Percentiles rank a stretch among this genome's conserved stretches.
These are phyloP conservation scores for Xestoiulus laeticollis DNA, from an alignment of 2,888 invertebrate species.

Conservation along the genomic window DNA sequence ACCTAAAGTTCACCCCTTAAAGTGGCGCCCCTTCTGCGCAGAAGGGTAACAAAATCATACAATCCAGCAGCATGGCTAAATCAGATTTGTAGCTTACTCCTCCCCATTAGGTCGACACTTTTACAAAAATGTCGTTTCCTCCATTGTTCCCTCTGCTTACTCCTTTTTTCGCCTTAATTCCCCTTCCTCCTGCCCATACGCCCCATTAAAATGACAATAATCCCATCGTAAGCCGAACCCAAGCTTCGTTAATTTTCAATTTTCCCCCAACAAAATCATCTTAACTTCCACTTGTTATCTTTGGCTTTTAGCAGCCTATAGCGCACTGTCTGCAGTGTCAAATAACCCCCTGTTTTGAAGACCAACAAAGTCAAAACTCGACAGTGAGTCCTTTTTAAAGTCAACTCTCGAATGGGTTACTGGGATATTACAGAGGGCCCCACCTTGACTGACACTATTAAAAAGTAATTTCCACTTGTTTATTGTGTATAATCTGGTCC, in stretches of 20 bases:
- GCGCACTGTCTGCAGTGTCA: slow-evolving; percentile 3
- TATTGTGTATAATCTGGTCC: no score
- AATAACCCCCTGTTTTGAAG: slow-evolving; percentile 17
- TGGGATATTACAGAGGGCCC: no score
- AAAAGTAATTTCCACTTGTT: no score
- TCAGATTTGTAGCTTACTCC: slow-evolving; percentile 9
- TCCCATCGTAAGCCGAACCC: slow-evolving; percentile 38
- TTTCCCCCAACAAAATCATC: slow-evolving; percentile 45
- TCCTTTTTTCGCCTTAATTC: slow-evolving; percentile 23
- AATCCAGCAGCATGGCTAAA: background rate
- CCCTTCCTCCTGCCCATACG: background rate
- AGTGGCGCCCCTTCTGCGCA: background rate
- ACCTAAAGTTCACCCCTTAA: background rate
- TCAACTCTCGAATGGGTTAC: no score
- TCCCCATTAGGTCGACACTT: slow-evolving; percentile 9
- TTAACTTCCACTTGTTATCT: slow-evolving; percentile 48
- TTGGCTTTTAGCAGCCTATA: slow-evolving; percentile 40
- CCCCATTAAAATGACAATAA: slow-evolving; percentile 50
- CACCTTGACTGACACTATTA: no score
- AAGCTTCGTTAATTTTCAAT: slow-evolving; percentile 52
- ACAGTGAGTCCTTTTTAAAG: background rate
- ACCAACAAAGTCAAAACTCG: background rate
- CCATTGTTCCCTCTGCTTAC: slow-evolving; percentile 1
- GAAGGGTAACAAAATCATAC: background rate
- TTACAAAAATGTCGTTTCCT: background rate